Evolutionary conservation across 64 coral and sea anemone species (phyloP).

Genomic region (Montipora cactus): DNA sequence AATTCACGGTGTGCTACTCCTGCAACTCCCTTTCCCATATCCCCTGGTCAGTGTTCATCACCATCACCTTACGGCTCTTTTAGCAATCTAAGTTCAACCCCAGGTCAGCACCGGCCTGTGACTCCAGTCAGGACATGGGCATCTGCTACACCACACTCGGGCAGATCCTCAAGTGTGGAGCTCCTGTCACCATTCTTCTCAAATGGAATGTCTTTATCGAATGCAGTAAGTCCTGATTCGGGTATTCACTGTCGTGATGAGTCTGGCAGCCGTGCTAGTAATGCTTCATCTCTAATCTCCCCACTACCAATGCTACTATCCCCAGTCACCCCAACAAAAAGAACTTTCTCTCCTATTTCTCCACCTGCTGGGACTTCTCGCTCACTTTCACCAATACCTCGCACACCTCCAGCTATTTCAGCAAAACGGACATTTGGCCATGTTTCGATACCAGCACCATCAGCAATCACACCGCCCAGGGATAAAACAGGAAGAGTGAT

Average conservation of each 20-base stretch:
- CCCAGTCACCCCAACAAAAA: slow-evolving; percentile 90
- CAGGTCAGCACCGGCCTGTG: slow-evolving; percentile 43
- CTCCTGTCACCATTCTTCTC: slow-evolving; percentile 77
- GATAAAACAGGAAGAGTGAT: slow-evolving; percentile 80
- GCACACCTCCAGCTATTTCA: slow-evolving; percentile 92
- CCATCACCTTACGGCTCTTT: slow-evolving; percentile 73
- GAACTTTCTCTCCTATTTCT: slow-evolving; percentile 96
- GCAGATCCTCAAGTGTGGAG: slow-evolving; percentile 86
- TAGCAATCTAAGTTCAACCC: slow-evolving; percentile 38
- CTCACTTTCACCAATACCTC: slow-evolving; percentile 79
- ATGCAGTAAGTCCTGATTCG: slow-evolving; percentile 91
- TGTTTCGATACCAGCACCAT: slow-evolving; percentile 74
- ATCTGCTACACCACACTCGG: slow-evolving; percentile 66
- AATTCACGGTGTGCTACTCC: slow-evolving; percentile 93
- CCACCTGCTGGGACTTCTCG: slow-evolving; percentile 67
- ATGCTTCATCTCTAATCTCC: slow-evolving; percentile 81
- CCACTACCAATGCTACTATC: slow-evolving; percentile 76
- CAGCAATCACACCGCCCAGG: slow-evolving; percentile 88
- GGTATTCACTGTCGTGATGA: slow-evolving; percentile 89
- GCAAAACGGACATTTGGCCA: slow-evolving; percentile 78
- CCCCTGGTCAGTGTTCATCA: slow-evolving; percentile 79
- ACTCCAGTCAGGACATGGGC: slow-evolving; percentile 69
- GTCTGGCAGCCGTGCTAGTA: slow-evolving; percentile 63
- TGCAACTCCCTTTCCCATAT: slow-evolving; percentile 82
- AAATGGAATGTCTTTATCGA: slow-evolving; percentile 46